Evolutionary conservation across 2,888 invertebrate genomes (phyloP).

Genomic region (Nymphalis c-album): DNA sequence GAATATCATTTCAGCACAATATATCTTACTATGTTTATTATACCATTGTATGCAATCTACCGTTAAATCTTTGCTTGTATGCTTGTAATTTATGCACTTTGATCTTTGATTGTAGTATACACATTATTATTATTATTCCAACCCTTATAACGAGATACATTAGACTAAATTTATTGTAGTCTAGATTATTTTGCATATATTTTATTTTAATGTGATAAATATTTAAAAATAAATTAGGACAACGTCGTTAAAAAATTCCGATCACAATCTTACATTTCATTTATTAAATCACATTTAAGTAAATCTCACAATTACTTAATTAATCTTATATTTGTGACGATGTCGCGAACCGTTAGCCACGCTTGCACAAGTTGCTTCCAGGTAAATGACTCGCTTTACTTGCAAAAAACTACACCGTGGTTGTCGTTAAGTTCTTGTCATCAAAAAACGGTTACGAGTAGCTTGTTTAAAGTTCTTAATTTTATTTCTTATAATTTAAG

Average conservation of each 20-base stretch:
- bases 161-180: neutral
- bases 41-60: slow-evolving; percentile 3
- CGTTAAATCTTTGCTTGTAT: neutral
- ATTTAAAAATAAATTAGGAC: no score
- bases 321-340: slow-evolving; percentile 19
- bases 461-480: neutral
- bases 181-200: neutral
- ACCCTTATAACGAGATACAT: neutral
- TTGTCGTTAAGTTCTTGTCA: slow-evolving; percentile 10
- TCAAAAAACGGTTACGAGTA: neutral
- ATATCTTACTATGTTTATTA: neutral
- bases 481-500: neutral
- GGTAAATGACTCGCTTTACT: slow-evolving; percentile 43
- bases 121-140: no score
- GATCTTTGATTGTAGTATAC: neutral
- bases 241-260: no score
- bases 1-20: slow-evolving; percentile 5
- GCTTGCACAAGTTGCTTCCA: slow-evolving; percentile 49
- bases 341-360: slow-evolving; percentile 50
- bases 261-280: neutral
- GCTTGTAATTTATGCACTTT: neutral
- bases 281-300: neutral
- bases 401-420: slow-evolving; percentile 36
- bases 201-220: neutral
- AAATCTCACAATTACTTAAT: slow-evolving; percentile 10